phyloP scores from a whole-genome alignment of 2,888 invertebrate species.

The Carterocephalus palaemon region DNA sequence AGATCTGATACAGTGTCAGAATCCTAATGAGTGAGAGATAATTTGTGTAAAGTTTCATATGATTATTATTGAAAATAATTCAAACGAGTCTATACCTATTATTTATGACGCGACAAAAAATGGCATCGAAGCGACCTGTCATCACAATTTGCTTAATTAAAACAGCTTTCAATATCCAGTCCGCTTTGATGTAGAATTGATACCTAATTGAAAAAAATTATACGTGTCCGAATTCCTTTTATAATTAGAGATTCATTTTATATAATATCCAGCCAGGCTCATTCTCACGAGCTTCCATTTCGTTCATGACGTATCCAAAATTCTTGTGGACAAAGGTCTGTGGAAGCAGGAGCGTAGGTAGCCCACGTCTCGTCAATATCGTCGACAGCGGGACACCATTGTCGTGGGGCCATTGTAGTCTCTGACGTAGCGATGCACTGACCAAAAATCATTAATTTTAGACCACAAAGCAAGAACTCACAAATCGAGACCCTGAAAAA shows the following conservation, averaged over 20 bases:
- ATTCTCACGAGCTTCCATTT: slow-evolving; percentile 61
- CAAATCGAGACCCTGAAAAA: slow-evolving; percentile 73
- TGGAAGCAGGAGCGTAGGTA: slow-evolving; percentile 68
- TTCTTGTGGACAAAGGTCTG: slow-evolving; percentile 62
- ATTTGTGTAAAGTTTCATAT: too few relatives aligned
- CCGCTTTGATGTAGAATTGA: background rate
- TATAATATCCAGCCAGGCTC: slow-evolving; percentile 51
- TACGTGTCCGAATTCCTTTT: slow-evolving; percentile 9
- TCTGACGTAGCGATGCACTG: slow-evolving; percentile 64
- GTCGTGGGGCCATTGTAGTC: slow-evolving; percentile 66
- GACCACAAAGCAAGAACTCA: slow-evolving; percentile 77
- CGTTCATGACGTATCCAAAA: slow-evolving; percentile 68
- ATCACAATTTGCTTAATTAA: too few relatives aligned
- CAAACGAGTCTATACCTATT: too few relatives aligned
- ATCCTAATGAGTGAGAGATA: too few relatives aligned
- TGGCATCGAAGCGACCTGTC: too few relatives aligned
- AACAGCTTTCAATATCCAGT: too few relatives aligned
- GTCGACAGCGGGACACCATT: slow-evolving; percentile 76
- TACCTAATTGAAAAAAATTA: slow-evolving; percentile 27
- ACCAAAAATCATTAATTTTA: slow-evolving; percentile 78
- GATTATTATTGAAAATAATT: too few relatives aligned
- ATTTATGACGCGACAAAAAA: too few relatives aligned
- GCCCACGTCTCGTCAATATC: slow-evolving; percentile 69
- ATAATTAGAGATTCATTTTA: slow-evolving; percentile 31
- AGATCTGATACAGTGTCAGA: too few relatives aligned